Conservation (phyloP, 2,113 vertebrate genomes). For the Halichoeres trimaculatus region DNA sequence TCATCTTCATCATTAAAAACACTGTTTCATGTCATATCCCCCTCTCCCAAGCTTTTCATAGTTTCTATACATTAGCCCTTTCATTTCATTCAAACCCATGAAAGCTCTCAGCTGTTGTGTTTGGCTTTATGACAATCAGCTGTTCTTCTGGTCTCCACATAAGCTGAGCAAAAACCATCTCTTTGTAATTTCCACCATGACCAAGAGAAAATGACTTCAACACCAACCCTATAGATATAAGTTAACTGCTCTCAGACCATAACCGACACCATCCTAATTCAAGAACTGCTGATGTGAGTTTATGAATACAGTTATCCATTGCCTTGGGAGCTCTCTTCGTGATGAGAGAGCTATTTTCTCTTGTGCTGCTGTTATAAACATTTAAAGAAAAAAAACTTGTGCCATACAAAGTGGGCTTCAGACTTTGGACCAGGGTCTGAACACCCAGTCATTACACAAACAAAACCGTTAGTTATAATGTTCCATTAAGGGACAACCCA, state of each 20-base stretch:
- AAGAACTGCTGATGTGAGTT: constrained; percentile 46
- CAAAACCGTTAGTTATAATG: too few relatives aligned
- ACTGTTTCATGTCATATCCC: too few relatives aligned
- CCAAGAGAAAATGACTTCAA: constrained; percentile 26
- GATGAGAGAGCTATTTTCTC: not conserved
- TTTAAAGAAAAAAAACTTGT: not conserved
- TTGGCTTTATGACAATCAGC: not conserved
- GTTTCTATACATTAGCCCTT: not conserved
- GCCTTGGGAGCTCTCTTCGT: not conserved
- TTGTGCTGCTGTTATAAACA: not conserved
- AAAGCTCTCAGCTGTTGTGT: not conserved
- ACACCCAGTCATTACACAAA: too few relatives aligned
- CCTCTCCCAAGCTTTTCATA: not conserved
- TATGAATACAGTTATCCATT: not conserved
- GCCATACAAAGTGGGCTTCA: constrained; percentile 27
- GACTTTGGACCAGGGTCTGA: too few relatives aligned
- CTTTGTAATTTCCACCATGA: constrained; percentile 46
- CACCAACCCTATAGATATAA: constrained; percentile 36
- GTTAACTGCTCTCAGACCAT: constrained; percentile 40
- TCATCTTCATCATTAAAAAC: too few relatives aligned
- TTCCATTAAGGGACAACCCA: too few relatives aligned
- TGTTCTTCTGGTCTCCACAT: constrained; percentile 17
- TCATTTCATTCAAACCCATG: too few relatives aligned
- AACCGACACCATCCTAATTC: constrained; percentile 53
- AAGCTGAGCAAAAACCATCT: constrained; percentile 39